Base-by-base conservation (phyloP, 2,888 invertebrate genomes). In the Athalia rosae region DNA sequence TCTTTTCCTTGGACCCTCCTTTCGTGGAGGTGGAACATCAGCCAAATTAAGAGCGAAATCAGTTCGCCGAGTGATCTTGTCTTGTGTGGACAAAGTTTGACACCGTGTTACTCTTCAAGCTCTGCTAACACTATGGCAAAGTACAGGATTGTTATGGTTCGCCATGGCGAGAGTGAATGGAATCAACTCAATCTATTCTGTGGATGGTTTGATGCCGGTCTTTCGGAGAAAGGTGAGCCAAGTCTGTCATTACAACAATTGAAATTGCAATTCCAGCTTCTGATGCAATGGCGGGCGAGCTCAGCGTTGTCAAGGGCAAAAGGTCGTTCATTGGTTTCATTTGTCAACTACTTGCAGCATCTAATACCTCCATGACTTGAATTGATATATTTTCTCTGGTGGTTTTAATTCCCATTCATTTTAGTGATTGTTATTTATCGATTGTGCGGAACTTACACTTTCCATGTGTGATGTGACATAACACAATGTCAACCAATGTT, bases 131-230 rank as follows among this genome's bases (percentile, higher is more conserved):
- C 79, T 71, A 89, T 90, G 89, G 84, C 89, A 4, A 93, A 92
- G 84, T 93, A 92, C 81, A 91, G 89, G 83, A 91, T 92, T 88
- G 92, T 93, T 61, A 93, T 93, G 93, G 92, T 93, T 80, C 92
- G 93, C 80, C 93, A 93, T 84, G 93, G 93, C 61, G 93, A 93
- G 84, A 93, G 93, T 77, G 93, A 93, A 83, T 93, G 93, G 93
- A 93, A 93, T 83, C 91, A 93, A 81, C 89, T 92, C 79, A 93
- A 93, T 85, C 86, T 92, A 13, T 93, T 93, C 83, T 93, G 93
- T 80, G 93, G 93, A 6, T 93, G 93, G 93, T 93, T 89, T 83
- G 93, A 93, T 82, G 92, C 93, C 45, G 90, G 91, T 84, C 89
- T 93, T 56, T 93, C 92, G 66, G 92, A 92, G 74, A 92, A 93